Evolutionary conservation across 2,797 vertebrate genomes (phyloP).

Genomic region (Platalea minor): DNA sequence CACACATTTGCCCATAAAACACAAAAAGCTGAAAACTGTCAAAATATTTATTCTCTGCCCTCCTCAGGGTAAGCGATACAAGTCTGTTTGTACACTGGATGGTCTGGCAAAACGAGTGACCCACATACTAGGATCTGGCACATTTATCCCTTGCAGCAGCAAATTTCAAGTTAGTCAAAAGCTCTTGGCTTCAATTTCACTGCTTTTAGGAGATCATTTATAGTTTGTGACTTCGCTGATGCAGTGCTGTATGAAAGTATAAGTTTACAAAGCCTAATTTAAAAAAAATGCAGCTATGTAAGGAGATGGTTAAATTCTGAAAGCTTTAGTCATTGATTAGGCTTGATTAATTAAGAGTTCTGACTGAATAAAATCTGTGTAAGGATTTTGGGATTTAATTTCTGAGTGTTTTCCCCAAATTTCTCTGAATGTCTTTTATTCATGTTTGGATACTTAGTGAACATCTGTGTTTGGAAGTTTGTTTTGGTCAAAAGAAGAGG

Average conservation of each 20-base stretch:
- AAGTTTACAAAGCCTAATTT: background rate
- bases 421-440: conserved; percentile 27
- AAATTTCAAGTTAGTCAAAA: conserved; percentile 33
- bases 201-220: conserved; percentile 17
- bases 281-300: background rate
- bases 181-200: conserved; percentile 6
- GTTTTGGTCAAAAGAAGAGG: conserved; percentile 25
- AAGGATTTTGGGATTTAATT: background rate
- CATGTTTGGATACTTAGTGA: conserved; percentile 4
- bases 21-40: background rate
- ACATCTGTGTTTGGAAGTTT: conserved; percentile 33
- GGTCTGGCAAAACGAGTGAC: conserved; percentile 44
- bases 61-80: background rate
- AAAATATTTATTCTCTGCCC: background rate
- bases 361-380: background rate
- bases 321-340: conserved; percentile 7
- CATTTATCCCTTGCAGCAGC: conserved; percentile 36
- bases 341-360: background rate
- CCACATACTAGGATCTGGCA: conserved; percentile 46
- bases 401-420: background rate
- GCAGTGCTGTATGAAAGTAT: background rate
- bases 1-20: background rate
- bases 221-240: background rate
- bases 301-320: conserved; percentile 8
- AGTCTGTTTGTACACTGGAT: background rate